These are phyloP conservation scores for Holocentrus rufus DNA, from an alignment of 2,797 vertebrate species.

Conservation along the genomic window DNA sequence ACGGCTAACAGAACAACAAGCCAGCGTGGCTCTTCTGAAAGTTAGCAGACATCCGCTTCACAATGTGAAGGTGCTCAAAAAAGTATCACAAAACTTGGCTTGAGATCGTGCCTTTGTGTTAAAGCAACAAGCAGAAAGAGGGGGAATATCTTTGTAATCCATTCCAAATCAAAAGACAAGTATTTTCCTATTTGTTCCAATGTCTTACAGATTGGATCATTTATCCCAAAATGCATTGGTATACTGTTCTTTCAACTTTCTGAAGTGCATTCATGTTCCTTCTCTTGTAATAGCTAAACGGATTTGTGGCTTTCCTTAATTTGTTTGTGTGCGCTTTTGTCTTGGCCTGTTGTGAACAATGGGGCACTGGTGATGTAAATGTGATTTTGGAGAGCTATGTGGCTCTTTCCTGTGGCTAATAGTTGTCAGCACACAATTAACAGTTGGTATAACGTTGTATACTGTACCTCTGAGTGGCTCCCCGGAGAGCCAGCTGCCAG, in stretches of 20 bases:
- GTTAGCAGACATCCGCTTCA: conserved; percentile 40
- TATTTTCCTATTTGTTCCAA: neutral
- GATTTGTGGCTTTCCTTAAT: conserved; percentile 75
- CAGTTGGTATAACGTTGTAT: conserved; percentile 71
- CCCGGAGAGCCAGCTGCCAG: conserved; percentile 61
- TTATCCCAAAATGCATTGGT: conserved; percentile 49
- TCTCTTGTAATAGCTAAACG: conserved; percentile 51
- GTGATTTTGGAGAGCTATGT: conserved; percentile 62
- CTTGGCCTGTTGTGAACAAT: conserved; percentile 66
- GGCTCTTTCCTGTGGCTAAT: conserved; percentile 64
- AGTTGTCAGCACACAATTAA: conserved; percentile 78
- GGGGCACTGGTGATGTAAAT: conserved; percentile 69
- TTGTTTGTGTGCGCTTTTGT: conserved; percentile 74
- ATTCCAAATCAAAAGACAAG: conserved; percentile 47
- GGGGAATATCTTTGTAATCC: conserved; percentile 46
- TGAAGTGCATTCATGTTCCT: conserved; percentile 48
- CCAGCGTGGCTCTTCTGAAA: conserved; percentile 53
- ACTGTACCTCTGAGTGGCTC: conserved; percentile 64
- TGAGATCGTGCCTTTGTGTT: conserved; percentile 47
- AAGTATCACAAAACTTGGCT: conserved; percentile 39
- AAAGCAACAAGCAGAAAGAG: conserved; percentile 28
- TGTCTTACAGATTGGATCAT: conserved; percentile 55
- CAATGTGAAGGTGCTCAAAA: conserved; percentile 37
- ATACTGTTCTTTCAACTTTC: conserved; percentile 52
- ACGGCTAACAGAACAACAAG: conserved; percentile 48